These are phyloP conservation scores for Callyntrura guangdongensis DNA, from an alignment of 2,888 invertebrate genomes.

Conservation along the genomic window DNA sequence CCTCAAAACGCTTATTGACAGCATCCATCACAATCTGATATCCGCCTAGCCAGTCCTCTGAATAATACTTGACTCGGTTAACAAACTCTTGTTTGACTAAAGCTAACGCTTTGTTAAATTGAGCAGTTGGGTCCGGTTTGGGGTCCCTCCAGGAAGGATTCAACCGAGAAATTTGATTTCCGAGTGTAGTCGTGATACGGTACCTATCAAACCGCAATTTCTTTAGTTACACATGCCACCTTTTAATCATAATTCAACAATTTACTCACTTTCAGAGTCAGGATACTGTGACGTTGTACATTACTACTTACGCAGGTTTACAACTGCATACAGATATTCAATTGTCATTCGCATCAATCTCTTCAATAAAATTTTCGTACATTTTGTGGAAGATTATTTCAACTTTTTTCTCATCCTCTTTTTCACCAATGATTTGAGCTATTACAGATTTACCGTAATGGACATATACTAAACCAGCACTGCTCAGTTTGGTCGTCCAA, in stretches of 20 bases:
- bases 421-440: conserved; percentile 86
- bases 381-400: too few relatives aligned
- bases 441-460: conserved; percentile 95
- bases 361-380: conserved; percentile 90
- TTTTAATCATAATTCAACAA: too few relatives aligned
- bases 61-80: conserved; percentile 88
- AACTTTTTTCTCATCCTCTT: too few relatives aligned
- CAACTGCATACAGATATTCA: conserved; percentile 89
- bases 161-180: conserved; percentile 91
- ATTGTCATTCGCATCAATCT: conserved; percentile 99
- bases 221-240: too few relatives aligned
- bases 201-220: conserved; percentile 87
- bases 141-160: conserved; percentile 93
- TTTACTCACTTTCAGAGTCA: too few relatives aligned
- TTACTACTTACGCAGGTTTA: conserved; percentile 87
- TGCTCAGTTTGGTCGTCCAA: conserved; percentile 91
- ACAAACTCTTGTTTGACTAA: conserved; percentile 93
- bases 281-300: too few relatives aligned
- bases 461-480: conserved; percentile 90
- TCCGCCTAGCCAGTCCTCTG: conserved; percentile 95
- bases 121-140: conserved; percentile 86
- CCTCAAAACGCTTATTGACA: conserved; percentile 89
- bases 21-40: conserved; percentile 91
- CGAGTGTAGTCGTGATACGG: conserved; percentile 92
- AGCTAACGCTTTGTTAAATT: conserved; percentile 92